A percentile compares a stretch with the other conserved stretches of the same genome.
Evolutionary conservation across 2,797 vertebrate species (phyloP).

Genomic region (Acipenser transmontanus): DNA sequence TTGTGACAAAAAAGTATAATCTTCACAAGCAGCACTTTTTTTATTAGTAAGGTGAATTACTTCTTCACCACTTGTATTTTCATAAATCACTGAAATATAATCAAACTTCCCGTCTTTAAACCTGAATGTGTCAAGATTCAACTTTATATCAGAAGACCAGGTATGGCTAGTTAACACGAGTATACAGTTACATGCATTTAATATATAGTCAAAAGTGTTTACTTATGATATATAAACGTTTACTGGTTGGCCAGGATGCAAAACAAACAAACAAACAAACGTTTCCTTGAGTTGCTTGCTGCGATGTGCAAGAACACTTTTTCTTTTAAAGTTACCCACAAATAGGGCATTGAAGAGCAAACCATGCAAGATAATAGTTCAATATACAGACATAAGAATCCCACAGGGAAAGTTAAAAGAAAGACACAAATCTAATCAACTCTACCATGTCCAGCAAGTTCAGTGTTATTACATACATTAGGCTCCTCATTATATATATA

Average conservation of each 20-base stretch:
- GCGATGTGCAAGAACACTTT: slow-evolving; percentile 31
- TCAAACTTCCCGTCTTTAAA: not conserved
- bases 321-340: slow-evolving; percentile 22
- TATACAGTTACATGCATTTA: slow-evolving; percentile 14
- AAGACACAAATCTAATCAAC: slow-evolving; percentile 48
- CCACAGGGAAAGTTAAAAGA: slow-evolving; percentile 23
- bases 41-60: too few relatives aligned
- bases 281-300: slow-evolving; percentile 23
- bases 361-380: slow-evolving; percentile 36
- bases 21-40: too few relatives aligned
- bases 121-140: slow-evolving; percentile 7
- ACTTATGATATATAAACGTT: slow-evolving; percentile 24
- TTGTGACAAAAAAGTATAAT: too few relatives aligned
- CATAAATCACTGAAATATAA: too few relatives aligned
- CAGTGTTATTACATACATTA: slow-evolving; percentile 68
- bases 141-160: slow-evolving; percentile 18
- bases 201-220: slow-evolving; percentile 34
- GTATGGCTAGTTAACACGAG: slow-evolving; percentile 24
- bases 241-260: slow-evolving; percentile 22
- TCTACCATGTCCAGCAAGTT: slow-evolving; percentile 67
- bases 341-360: slow-evolving; percentile 42
- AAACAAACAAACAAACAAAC: slow-evolving; percentile 28
- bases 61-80: too few relatives aligned
- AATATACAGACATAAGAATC: slow-evolving; percentile 33
- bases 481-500: slow-evolving; percentile 59